Evolutionary conservation across 2,888 invertebrate genomes (phyloP), one percentile per base, ranked within the genome.

Genomic region (Phaonia tiefii): DNA sequence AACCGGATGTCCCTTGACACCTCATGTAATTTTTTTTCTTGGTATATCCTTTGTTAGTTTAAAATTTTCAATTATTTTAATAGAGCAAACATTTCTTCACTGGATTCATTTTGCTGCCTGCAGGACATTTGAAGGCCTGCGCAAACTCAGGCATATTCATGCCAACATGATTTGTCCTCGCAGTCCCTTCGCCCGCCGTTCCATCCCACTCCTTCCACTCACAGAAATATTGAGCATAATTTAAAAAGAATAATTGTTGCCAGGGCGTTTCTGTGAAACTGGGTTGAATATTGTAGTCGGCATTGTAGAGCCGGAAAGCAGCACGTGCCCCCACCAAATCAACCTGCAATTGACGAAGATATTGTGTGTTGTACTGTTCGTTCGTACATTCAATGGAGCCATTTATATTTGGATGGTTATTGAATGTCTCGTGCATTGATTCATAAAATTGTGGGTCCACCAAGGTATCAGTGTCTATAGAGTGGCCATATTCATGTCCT

Each of bases 131-230:
- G 25, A 86, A 88, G 1, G 85, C 85, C 73, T 86, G 85, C 0
- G 87, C 83, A 65, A 89, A 88, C 51, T 89, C 86, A 0, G 88
- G 85, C 84, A 86, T 85, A 63, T 88, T 86, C 0, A 85, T 83
- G 2, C 88, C 54, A 2, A 85, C 85, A 60, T 87, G 88, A 69
- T 88, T 88, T 1, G 89, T 37, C 0, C 88, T 85, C 31, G 86
- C 67, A 49, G 85, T 86, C 3, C 8, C 8, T 5, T 8, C 4
- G 31, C 31, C 31, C 22, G 83, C 84, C 10, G 73, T 58, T 0
- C 79, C 56, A 25, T 75, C 63, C 15, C 22, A 0, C 4, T 72
- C 56, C 8, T 51, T 63, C 10, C 46, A 42, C 0, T 31, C 44
- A 15, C 85, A 84, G 13, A 84, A 85, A 58, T 84, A 84, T 8